Base-by-base conservation (phyloP, 2,888 invertebrate genomes). In the Ferrisia virgata region DNA sequence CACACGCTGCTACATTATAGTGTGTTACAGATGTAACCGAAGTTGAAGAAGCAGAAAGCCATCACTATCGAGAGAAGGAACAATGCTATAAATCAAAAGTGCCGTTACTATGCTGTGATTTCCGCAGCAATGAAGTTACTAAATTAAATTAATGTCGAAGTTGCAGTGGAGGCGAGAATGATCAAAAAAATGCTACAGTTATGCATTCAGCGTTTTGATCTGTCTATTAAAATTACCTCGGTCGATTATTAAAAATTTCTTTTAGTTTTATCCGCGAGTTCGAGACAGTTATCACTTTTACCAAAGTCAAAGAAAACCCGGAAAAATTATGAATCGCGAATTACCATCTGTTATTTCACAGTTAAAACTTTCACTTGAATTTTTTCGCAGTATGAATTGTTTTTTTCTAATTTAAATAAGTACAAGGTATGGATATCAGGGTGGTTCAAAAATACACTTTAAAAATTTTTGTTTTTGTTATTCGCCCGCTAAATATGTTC, bases 41-140 rank as follows among this genome's bases (percentile, higher is more conserved):
- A n/a, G 18, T 33, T 9, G 64, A 82, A 36, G 58, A 82, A 64
- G 36, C 18, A 82, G 58, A 80, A 82, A 36, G 64, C 31, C 64
- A 82, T 82, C 64, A 82, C 31, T 31, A 53, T 58, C 36, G 53
- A 82, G 36, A n/a, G 64, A 53, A 82, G 64, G 82, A 82, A 82
- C 82, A 82, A 82, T 82, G 82, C 82, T 64, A 82, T 82, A 82
- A 82, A 82, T 82, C 82, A 82, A 64, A 82, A 82, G 82, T 82
- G 64, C 82, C 82, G 82, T 82, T 82, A 82, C 82, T 33, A 82
- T 82, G 69, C 82, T 82, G 82, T 82, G 53, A 82, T 82, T 82
- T 82, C 82, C 64, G 82, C 64, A 64, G 82, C 58, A 53, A 82
- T 82, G 69, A 82, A 82, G 58, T 82, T 82, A 82, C 82, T 82